Evolutionary conservation across 2,888 invertebrate genomes (phyloP), one percentile per base, ranked within the genome.

Genomic region (Habrosyne pyritoides): DNA sequence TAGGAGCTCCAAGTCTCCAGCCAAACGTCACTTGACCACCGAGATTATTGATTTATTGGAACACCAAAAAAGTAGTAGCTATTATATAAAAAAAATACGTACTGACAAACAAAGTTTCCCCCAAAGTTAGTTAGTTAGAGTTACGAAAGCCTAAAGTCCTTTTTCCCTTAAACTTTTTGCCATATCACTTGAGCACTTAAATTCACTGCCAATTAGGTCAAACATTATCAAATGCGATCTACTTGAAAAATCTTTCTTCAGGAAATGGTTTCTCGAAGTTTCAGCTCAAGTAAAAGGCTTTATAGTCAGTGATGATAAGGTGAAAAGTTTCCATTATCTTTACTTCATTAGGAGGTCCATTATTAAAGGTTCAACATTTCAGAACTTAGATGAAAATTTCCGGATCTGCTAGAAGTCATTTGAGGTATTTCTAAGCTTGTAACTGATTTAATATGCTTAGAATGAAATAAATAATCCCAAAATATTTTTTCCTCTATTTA

Each of bases 311-410:
- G 55, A 51, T 64, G 64, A 64, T 64, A 68, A 66, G 33, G 57
- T 49, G 18, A 54, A 60, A 66, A 61, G 51, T 63, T 62, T 56
- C 57, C 62, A 61, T 63, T 66, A 60, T 64, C 53, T 54, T 53
- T 50, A 53, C 53, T 53, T 53, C 57, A 60, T 46, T 26, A 26
- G 28, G 47, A 42, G 47, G 46, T 36, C 6, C 10, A 14, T 42
- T 42, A 24, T 24, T 42, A 6, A 18, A n/a, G 33, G 33, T 33
- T 33, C 33, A 33, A 33, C 33, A 33, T 33, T 24, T 33, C 5
- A n/a, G 8, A 14, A 36, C 36, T 14, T 36, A 36, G 5, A 12
- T 12, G 0, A 36, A 14, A 5, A n/a, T 36, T 36, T 36, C 0
- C 36, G 4, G 0, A 12, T 5, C n/a, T 14, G 14, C 5, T 14